phyloP scores from a whole-genome alignment of 2,113 vertebrate genomes.

The Fukomys damarensis region DNA sequence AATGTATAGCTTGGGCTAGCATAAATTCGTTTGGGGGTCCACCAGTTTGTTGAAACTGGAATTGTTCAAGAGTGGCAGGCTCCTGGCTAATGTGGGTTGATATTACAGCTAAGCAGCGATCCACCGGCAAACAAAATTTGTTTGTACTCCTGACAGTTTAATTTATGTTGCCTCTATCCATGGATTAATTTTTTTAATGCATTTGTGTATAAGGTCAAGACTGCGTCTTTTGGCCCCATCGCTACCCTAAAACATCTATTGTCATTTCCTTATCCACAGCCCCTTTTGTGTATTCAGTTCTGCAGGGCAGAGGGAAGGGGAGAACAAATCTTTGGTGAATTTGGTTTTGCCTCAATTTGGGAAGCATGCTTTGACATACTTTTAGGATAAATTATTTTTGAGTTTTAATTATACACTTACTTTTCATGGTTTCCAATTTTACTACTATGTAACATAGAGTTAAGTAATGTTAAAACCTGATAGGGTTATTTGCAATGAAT shows the following conservation, averaged over 20 bases:
- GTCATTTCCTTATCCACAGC: neutral
- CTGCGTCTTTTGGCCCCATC: neutral
- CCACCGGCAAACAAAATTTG: neutral
- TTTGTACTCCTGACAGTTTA: neutral
- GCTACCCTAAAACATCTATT: neutral
- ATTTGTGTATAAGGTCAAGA: neutral
- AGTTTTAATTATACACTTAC: neutral
- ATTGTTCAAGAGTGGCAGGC: neutral
- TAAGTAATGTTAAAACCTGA: neutral
- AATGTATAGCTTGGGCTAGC: neutral
- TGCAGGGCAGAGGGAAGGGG: rapidly evolving
- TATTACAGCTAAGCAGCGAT: neutral
- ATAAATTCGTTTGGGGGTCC: neutral
- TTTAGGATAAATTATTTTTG: neutral
- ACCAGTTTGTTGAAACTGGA: neutral
- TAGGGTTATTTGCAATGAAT: neutral
- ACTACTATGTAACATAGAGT: neutral
- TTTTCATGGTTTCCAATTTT: neutral
- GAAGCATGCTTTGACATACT: neutral
- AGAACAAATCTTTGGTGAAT: neutral
- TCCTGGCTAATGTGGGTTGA: neutral
- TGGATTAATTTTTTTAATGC: neutral
- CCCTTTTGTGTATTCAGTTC: neutral
- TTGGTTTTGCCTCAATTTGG: neutral
- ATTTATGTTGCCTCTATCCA: neutral